A percentile compares a stretch with the other conserved stretches of the same genome.
Conservation (phyloP, 2,797 vertebrate species). For the Anableps anableps region DNA sequence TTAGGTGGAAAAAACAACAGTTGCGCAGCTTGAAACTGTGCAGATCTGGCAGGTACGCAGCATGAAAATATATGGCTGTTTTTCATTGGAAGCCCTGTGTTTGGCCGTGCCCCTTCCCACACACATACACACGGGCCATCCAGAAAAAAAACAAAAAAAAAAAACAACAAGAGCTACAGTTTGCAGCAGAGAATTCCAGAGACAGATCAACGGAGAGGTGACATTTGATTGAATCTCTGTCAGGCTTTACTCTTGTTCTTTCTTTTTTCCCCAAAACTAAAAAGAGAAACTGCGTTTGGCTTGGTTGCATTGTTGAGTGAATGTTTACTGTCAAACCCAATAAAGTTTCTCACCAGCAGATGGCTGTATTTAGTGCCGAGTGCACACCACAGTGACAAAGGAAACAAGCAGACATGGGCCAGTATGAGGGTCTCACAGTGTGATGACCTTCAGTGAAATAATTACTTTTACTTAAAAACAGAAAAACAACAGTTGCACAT, state of each 20-base stretch:
- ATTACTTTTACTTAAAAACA: neutral
- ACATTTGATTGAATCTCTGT: slow-evolving; percentile 4
- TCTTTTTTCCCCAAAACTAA: neutral
- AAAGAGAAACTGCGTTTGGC: slow-evolving; percentile 43
- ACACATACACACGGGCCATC: slow-evolving; percentile 20
- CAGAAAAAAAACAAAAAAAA: neutral
- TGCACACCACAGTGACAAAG: slow-evolving; percentile 44
- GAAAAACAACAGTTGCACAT: neutral
- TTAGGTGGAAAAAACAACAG: slow-evolving; percentile 59
- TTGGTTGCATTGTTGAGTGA: slow-evolving; percentile 26
- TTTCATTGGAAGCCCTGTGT: slow-evolving; percentile 65
- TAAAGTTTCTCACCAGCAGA: slow-evolving; percentile 70
- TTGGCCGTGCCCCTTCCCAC: slow-evolving; percentile 53
- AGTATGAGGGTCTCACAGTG: neutral
- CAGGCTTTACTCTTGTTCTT: neutral
- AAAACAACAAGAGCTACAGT: slow-evolving; percentile 21
- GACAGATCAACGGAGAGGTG: slow-evolving; percentile 27
- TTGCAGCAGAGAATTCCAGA: slow-evolving; percentile 8
- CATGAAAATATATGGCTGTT: slow-evolving; percentile 66
- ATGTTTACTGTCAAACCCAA: slow-evolving; percentile 53
- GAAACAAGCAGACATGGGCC: slow-evolving; percentile 8
- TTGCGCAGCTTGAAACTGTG: slow-evolving; percentile 63
- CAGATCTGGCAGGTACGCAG: slow-evolving; percentile 78
- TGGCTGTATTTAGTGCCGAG: slow-evolving; percentile 63
- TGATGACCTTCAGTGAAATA: neutral